Conservation (phyloP, 2,888 invertebrate species). For the Ganaspis brasiliensis region DNA sequence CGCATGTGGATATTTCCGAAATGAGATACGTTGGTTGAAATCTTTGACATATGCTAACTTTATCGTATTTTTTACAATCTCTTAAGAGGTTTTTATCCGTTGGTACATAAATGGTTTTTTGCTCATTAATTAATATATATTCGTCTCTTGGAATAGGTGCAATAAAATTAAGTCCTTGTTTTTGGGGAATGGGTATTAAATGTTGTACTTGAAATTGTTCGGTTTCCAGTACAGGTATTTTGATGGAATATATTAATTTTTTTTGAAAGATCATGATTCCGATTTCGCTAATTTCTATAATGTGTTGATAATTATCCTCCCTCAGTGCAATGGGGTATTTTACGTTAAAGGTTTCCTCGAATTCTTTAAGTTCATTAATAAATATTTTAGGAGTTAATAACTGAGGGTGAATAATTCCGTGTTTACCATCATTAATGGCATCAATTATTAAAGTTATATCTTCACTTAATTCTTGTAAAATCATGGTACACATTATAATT, state of each 20-base stretch:
- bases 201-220: background rate
- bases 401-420: background rate
- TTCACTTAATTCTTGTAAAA: background rate
- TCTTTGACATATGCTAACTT: background rate
- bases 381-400: background rate
- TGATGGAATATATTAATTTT: constrained; percentile 6
- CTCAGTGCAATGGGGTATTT: background rate
- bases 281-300: background rate
- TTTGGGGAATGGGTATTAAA: constrained; percentile 10
- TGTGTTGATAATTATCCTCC: background rate
- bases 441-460: background rate
- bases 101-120: background rate
- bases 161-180: constrained; percentile 1
- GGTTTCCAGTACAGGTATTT: background rate
- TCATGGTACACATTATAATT: background rate
- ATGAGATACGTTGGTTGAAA: no score
- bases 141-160: constrained; percentile 19
- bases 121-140: background rate
- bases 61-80: background rate
- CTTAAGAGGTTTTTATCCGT: background rate
- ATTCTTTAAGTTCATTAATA: constrained; percentile 25
- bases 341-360: background rate
- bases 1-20: no score
- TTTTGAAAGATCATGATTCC: background rate
- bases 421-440: background rate